Evolutionary conservation across 2,797 vertebrate species (phyloP), one percentile per base, ranked within the genome.

Genomic region (Poecilia wingei): DNA sequence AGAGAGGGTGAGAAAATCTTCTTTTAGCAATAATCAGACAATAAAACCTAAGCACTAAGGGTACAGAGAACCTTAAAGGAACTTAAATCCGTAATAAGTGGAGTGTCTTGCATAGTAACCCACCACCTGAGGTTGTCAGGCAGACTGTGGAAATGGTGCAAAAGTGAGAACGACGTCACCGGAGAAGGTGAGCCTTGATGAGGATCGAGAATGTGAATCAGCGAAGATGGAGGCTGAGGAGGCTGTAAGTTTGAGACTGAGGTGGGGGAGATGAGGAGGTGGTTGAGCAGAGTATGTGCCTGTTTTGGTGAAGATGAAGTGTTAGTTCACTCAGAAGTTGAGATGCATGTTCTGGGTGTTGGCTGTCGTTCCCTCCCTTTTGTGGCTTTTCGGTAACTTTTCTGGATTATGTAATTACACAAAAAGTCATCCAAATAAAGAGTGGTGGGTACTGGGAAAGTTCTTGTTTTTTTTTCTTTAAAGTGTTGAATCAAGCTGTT

Each of bases 201-300:
- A 72, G 74, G 87, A 84, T 82, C n/a, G 82, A 82, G 88, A 79
- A 93, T 83, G 90, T 92, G 89, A 91, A 88, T 90, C 79, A 77
- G 78, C 39, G 79, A 80, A 6, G 77, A 74, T n/a, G 72, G 70
- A 79, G 13, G 75, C 5, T 43, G 59, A 69, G 73, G 87, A 22
- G 20, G 89, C 85, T 81, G 78, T 82, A 84, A 83, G 82, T 91
- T 86, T 85, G 72, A 78, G 83, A 89, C 12, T 64, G 75, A 79
- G 86, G 88, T 53, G 68, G 77, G 10, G 45, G 80, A 73, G 70
- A 51, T 51, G 51, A 51, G 49, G 87, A 79, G 83, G 61, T 69
- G 70, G 55, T 77, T 70, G 59, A 75, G 82, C 45, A 77, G 74
- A 77, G 74, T 28, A 72, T 73, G 82, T 69, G 85, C 83, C 84